Base-by-base conservation (phyloP, 2,888 invertebrate species). In the Aquatica leii region DNA sequence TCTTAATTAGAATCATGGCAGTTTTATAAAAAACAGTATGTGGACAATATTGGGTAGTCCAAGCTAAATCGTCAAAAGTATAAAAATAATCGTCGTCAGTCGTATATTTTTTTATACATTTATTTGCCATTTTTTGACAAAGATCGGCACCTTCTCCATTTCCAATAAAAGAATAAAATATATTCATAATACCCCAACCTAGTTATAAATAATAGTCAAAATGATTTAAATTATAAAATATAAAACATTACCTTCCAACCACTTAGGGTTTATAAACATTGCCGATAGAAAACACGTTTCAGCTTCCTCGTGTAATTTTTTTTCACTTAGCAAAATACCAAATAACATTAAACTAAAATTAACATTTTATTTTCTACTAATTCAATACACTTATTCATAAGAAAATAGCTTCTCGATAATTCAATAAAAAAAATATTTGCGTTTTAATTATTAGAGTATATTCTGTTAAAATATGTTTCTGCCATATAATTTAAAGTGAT, bases 201-300 rank as follows among this genome's bases (percentile, higher is more conserved):
- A 24, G 2, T 24, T 24, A 24, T 24, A 2, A 24, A 6, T 24
- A 40, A 15, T 20, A 56, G 8, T 40, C 24, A 43, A 18, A 20
- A 24, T 18, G 8, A 11, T 46, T 46, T 12, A 46, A 12, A 4
- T 15, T 46, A 17, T 15, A 46, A 15, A 46, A 4, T 15, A 15
- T 43, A 43, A 11, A 37, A 11, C 9, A 6, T 12, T 64, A 74
- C 77, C 80, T 75, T 79, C 79, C 1, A 76, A 48, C 78, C 80
- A 82, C 35, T 66, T 69, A 1, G 78, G 75, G 62, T 77, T 67
- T 21, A 72, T 67, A 0, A 75, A 66, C 35, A 79, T 65, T 18
- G 80, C 60, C 17, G 75, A 77, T 60, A 80, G 63, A 34, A 82
- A 74, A 65, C 79, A 79, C 0, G 76, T 78, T 73, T 82, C 81